Conservation (phyloP, 2,888 invertebrate species). For the Phorcus lineatus region DNA sequence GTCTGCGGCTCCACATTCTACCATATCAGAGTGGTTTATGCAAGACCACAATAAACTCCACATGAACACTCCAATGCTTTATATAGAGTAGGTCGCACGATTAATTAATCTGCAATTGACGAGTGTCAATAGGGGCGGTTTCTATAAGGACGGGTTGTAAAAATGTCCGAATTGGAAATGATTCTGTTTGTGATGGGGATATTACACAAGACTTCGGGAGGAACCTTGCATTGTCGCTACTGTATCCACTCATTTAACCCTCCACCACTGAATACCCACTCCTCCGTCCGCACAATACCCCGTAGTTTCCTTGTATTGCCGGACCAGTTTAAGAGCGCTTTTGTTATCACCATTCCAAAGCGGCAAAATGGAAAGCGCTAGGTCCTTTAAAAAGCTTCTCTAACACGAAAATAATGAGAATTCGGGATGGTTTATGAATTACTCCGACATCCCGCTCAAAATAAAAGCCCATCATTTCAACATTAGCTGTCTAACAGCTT, state of each 20-base stretch:
- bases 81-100: neutral
- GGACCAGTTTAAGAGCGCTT: constrained; percentile 2
- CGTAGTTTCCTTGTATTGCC: neutral
- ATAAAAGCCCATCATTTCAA: constrained; percentile 1
- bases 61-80: neutral
- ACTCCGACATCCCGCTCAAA: neutral
- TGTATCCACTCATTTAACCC: constrained; percentile 4
- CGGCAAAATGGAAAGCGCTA: neutral
- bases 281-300: no score
- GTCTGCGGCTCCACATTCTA: neutral
- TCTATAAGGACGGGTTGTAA: neutral
- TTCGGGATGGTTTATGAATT: neutral
- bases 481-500: neutral
- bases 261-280: neutral
- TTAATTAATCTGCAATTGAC: neutral
- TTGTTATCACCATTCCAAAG: neutral
- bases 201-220: neutral
- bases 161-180: neutral
- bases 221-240: neutral
- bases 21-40: neutral
- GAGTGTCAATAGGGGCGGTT: neutral
- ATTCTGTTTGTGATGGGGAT: neutral
- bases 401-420: constrained; percentile 17
- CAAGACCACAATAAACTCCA: neutral
- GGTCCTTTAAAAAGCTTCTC: constrained; percentile 8